Base-by-base conservation (phyloP, 1,140 invertebrate genomes). In the Copidosoma floridanum region DNA sequence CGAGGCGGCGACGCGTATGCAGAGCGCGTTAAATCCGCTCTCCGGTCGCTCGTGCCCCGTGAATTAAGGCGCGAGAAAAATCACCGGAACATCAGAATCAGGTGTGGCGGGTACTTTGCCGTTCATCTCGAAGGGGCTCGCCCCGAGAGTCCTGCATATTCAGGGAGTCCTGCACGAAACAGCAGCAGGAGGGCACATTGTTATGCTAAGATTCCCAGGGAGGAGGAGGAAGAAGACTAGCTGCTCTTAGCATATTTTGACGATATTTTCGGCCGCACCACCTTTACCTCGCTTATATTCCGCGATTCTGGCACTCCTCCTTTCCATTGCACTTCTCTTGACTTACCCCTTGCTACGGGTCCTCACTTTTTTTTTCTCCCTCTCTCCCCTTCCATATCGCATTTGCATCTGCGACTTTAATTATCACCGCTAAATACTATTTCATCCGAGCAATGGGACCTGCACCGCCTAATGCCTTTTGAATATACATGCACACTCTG, bases 241-340 rank as follows among this genome's bases (percentile, higher is more conserved):
- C 54, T 57, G 43, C 60, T 65, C 51, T 65, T 65, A 65, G 64
- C 64, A 63, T 65, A 65, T 63, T 65, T 65, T 60, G 50, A 59
- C 48, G 51, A 65, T 63, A 65, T 63, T 65, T 63, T 63, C 40
- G 47, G 35, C 44, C 40, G 37, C 16, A 50, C 43, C 35, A 35
- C 21, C 44, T 32, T 35, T 50, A n/a, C n/a, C n/a, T n/a, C 16
- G 4, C n/a, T 20, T 23, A 12, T 24, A 14, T n/a, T 29, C 7
- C 21, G 26, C 21, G 27, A n/a, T 46, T 46, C 41, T 26, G n/a
- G n/a, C 37, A 24, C 38, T 37, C 27, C 26, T 18, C 23, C 24
- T 50, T 44, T 35, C 24, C 20, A 11, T 37, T 27, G n/a, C 12
- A 16, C 23, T 20, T n/a, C 20, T 41, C 21, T 29, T 6, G 10